Evolutionary conservation across 2,113 vertebrate genomes (phyloP).

Genomic region (Gymnocephalus cernua): DNA sequence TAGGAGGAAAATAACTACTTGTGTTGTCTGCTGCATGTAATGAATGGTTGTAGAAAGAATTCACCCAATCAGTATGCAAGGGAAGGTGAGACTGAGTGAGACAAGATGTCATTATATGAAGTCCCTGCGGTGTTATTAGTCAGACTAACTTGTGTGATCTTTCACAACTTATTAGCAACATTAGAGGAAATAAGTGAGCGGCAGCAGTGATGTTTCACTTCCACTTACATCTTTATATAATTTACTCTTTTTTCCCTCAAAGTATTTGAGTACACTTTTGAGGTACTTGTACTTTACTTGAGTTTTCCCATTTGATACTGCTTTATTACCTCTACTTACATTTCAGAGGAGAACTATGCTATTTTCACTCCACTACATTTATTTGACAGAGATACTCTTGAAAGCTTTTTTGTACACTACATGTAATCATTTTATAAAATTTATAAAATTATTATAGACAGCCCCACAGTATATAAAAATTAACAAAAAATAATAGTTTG

Average conservation of each 20-base stretch:
- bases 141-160: slow-evolving; percentile 2
- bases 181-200: slow-evolving; percentile 4
- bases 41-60: background rate
- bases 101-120: slow-evolving; percentile 14
- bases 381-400: background rate
- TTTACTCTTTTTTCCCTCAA: background rate
- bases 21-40: slow-evolving; percentile 4
- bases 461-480: too few relatives aligned
- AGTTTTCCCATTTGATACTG: too few relatives aligned
- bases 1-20: slow-evolving; percentile 3
- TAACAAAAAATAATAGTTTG: background rate
- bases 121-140: background rate
- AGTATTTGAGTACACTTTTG: too few relatives aligned
- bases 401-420: background rate
- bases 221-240: background rate
- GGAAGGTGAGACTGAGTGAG: background rate
- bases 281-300: too few relatives aligned
- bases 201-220: background rate
- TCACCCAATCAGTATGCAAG: background rate
- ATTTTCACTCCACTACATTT: background rate
- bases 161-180: slow-evolving; percentile 17
- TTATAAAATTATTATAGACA: background rate
- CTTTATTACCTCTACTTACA: too few relatives aligned
- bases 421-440: background rate
- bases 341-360: background rate